These are phyloP conservation scores for Pelosia muscerda DNA, from an alignment of 2,888 invertebrate genomes.

Conservation along the genomic window DNA sequence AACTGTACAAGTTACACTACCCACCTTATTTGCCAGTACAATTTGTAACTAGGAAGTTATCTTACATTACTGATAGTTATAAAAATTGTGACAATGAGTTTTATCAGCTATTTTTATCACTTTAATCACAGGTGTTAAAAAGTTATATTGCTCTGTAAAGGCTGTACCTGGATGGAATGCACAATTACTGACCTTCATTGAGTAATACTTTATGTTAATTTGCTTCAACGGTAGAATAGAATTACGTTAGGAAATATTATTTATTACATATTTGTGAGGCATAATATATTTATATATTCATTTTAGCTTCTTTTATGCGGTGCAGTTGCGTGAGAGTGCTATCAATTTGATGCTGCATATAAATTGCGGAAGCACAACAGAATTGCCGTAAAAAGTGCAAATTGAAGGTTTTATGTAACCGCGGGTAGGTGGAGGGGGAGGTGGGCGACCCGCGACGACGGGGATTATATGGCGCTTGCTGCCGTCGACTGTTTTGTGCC, in stretches of 20 bases:
- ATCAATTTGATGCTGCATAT: constrained; percentile 4
- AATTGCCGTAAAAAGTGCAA: constrained; percentile 7
- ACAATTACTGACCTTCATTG: background rate
- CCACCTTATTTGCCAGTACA: no score
- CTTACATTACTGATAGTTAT: no score
- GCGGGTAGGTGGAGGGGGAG: background rate
- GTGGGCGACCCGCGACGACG: background rate
- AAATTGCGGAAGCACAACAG: constrained; percentile 3
- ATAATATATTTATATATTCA: background rate
- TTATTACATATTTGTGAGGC: background rate
- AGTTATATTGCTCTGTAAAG: background rate
- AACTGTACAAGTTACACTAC: no score
- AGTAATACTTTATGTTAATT: no score
- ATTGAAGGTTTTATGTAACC: constrained; percentile 10
- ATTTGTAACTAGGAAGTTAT: no score
- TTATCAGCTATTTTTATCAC: background rate
- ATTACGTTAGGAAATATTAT: background rate
- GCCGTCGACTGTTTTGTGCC: background rate
- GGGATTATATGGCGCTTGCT: background rate
- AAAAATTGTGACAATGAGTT: background rate
- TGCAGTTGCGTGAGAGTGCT: background rate
- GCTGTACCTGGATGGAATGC: background rate
- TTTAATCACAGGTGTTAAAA: background rate
- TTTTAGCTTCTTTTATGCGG: background rate
- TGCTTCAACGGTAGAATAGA: no score